Evolutionary conservation across 2,888 invertebrate species (phyloP).

Genomic region (Heliconius erato): DNA sequence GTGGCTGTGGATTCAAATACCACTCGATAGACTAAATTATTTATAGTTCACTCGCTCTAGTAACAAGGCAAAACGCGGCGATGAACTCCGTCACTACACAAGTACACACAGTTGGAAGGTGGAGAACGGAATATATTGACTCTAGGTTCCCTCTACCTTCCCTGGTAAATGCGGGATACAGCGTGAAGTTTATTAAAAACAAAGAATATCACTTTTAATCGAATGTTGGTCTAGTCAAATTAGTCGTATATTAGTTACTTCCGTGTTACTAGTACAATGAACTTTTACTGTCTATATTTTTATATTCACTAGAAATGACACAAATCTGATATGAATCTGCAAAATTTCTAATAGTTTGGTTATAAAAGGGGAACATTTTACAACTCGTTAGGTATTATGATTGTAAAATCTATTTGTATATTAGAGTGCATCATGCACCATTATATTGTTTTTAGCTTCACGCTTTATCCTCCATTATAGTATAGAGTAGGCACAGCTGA

Average conservation of each 20-base stretch:
- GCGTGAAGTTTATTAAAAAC: neutral
- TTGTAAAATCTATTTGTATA: neutral
- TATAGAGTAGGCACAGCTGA: too few species aligned
- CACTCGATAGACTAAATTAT: too few species aligned
- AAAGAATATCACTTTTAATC: neutral
- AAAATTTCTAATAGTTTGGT: constrained; percentile 6
- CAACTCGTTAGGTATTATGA: neutral
- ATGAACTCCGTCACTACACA: neutral
- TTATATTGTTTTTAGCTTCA: neutral
- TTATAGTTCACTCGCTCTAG: too few species aligned
- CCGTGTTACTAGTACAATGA: constrained; percentile 9
- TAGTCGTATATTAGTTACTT: neutral
- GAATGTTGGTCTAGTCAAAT: neutral
- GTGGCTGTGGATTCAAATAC: too few species aligned
- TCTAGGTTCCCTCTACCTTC: neutral
- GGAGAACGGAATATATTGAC: neutral
- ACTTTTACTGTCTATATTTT: constrained; percentile 1
- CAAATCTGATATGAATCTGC: constrained; percentile 12
- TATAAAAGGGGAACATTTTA: neutral
- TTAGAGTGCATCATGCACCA: neutral
- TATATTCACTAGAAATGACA: neutral
- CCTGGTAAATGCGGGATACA: neutral
- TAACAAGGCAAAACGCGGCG: neutral
- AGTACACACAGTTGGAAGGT: neutral
- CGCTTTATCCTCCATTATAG: too few species aligned